Evolutionary conservation across 2,888 invertebrate genomes (phyloP), one percentile per base, ranked within the genome.

Genomic region (Melipona beecheii): DNA sequence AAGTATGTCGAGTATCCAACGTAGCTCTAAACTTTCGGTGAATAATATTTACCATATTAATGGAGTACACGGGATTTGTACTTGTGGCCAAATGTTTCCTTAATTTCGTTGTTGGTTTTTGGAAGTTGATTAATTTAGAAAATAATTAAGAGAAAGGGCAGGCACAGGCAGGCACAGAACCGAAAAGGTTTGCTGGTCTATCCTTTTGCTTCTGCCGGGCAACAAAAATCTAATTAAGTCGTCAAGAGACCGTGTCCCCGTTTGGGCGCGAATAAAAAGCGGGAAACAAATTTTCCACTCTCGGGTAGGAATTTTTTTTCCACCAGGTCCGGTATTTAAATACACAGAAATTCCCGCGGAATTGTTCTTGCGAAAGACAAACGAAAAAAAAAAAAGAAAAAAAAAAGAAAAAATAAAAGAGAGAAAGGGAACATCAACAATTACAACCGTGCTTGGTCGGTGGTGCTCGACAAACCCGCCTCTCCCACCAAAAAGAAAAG

Each of bases 211-310:
- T 19, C 4, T 24, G n/a, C 9, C 11, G 27, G 24, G 54, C 71
- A 68, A 75, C 66, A 75, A 71, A 66, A 82, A 81, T 82, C 75
- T 60, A 82, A 82, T 82, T 82, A 80, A 82, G 66, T 66, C 66
- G 43, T 79, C 79, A 75, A 56, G 31, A 50, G 69, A 27, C 54
- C 50, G 75, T 31, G 80, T 74, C 69, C 81, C 58, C 60, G 70
- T 80, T 66, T 54, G 66, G n/a, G 15, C 36, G 31, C 50, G 75
- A 80, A 75, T 75, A 71, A 80, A 80, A 80, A 75, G 60, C 75
- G 68, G 62, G 52, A 56, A 58, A 52, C 56, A 66, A 80, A 76
- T 65, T 70, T 76, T 64, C 56, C 79, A 21, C 64, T 65, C 13
- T 21, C 36, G 24, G 49, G 62, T 21, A 65, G 54, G 56, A 80